Percentiles rank a stretch among this genome's conserved stretches.
Evolutionary conservation across 2,113 vertebrate species (phyloP).

Genomic region (Entelurus aequoreus): DNA sequence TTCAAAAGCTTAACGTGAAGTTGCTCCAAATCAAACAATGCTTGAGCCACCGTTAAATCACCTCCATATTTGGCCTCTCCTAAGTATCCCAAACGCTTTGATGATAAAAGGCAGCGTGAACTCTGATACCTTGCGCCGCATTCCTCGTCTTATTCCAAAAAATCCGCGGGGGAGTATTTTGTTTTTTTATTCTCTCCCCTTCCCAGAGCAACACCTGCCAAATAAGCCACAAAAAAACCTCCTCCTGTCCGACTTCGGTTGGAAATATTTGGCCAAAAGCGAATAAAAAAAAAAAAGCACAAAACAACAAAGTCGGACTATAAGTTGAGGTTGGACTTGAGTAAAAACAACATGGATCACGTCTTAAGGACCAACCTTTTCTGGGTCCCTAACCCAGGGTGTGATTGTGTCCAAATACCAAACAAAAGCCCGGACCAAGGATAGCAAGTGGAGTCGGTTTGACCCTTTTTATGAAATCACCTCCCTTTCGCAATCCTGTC

Average conservation of each 20-base stretch:
- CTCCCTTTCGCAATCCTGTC: not conserved
- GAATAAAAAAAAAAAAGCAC: not conserved
- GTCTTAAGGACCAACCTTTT: not conserved
- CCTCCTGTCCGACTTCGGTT: slow-evolving; percentile 19
- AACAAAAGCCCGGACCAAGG: not conserved
- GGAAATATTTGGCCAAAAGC: slow-evolving; percentile 32
- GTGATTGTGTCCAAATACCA: not conserved
- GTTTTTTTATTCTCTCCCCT: slow-evolving; percentile 3
- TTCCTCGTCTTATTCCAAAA: slow-evolving; percentile 58
- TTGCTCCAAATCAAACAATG: not conserved
- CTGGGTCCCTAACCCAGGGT: not conserved
- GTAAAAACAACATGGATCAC: slow-evolving; percentile 47
- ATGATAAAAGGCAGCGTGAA: slow-evolving; percentile 52
- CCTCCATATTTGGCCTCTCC: slow-evolving; percentile 22
- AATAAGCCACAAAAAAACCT: slow-evolving; percentile 34
- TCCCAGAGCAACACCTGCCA: slow-evolving; percentile 15
- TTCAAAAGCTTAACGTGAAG: not conserved
- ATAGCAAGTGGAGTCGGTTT: not conserved
- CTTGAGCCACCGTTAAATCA: slow-evolving; percentile 12
- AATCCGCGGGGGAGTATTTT: slow-evolving; percentile 36
- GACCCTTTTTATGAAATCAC: not conserved
- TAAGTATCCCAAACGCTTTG: slow-evolving; percentile 45
- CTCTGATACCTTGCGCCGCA: slow-evolving; percentile 43
- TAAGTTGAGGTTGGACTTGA: slow-evolving; percentile 49
- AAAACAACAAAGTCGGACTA: slow-evolving; percentile 51